Percentiles rank a stretch among this genome's conserved stretches.
Evolutionary conservation across 2,113 vertebrate species (phyloP).

Genomic region (Tretioscincus oriximinensis): DNA sequence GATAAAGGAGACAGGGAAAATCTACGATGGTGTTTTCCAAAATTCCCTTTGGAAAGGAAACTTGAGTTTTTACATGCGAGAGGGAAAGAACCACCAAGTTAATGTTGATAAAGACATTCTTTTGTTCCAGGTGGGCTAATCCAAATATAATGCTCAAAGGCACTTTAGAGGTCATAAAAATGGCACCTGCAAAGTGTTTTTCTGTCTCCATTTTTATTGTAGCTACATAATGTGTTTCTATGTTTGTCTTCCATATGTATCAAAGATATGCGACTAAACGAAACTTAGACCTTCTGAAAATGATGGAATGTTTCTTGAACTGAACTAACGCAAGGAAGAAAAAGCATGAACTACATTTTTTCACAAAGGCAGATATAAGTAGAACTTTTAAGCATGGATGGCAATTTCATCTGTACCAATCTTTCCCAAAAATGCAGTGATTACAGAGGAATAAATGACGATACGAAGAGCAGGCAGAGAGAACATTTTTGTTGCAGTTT

Average conservation of each 20-base stretch:
- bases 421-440: neutral
- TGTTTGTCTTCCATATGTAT: conserved; percentile 37
- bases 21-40: conserved; percentile 46
- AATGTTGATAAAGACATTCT: conserved; percentile 51
- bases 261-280: neutral
- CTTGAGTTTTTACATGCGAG: conserved; percentile 18
- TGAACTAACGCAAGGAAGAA: neutral
- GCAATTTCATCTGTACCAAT: neutral
- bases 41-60: conserved; percentile 44
- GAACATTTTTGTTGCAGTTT: neutral
- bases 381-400: neutral
- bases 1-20: conserved; percentile 40
- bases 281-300: neutral
- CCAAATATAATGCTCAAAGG: conserved; percentile 47
- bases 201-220: conserved; percentile 39
- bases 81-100: conserved; percentile 2
- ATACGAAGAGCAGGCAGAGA: too few species aligned
- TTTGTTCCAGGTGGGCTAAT: conserved; percentile 52
- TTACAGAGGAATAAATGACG: too few species aligned
- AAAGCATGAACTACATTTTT: neutral
- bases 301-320: too few species aligned
- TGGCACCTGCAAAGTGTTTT: conserved; percentile 63
- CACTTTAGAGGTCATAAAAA: conserved; percentile 48
- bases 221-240: conserved; percentile 34
- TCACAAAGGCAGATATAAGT: neutral